phyloP scores from a whole-genome alignment of 2,888 invertebrate genomes.

The Agrochola litura region DNA sequence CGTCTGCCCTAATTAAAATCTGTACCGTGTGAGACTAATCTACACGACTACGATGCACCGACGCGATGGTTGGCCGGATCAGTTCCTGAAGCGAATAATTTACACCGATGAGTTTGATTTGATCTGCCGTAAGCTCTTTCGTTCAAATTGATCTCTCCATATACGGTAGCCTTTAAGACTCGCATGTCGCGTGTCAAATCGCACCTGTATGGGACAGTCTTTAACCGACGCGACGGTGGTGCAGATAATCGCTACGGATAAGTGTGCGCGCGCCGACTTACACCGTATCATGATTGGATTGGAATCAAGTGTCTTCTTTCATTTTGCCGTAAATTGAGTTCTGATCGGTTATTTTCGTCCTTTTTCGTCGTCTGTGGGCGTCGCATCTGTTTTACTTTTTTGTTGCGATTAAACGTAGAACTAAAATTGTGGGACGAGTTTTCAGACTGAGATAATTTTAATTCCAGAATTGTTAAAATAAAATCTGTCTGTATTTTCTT shows the following conservation, averaged over 20 bases:
- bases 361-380: constrained; percentile 25
- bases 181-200: not conserved
- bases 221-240: not conserved
- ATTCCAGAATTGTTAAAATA: not conserved
- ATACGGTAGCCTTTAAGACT: not conserved
- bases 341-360: constrained; percentile 50
- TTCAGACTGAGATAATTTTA: constrained; percentile 5
- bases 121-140: not conserved
- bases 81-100: not conserved
- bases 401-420: constrained; percentile 16
- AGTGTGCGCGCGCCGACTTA: constrained; percentile 57
- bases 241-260: constrained; percentile 51
- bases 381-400: constrained; percentile 58
- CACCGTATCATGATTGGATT: constrained; percentile 64
- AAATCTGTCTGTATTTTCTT: not conserved
- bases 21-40: not conserved
- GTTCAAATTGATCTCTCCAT: not conserved
- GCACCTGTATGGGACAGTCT: not conserved
- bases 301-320: constrained; percentile 67
- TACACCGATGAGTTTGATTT: not conserved
- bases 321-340: constrained; percentile 67
- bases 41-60: not conserved
- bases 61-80: not conserved
- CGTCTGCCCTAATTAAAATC: not conserved
- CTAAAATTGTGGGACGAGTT: not conserved